Evolutionary conservation across 1,140 invertebrate genomes (phyloP).

Genomic region (Hesperophylax magnus): DNA sequence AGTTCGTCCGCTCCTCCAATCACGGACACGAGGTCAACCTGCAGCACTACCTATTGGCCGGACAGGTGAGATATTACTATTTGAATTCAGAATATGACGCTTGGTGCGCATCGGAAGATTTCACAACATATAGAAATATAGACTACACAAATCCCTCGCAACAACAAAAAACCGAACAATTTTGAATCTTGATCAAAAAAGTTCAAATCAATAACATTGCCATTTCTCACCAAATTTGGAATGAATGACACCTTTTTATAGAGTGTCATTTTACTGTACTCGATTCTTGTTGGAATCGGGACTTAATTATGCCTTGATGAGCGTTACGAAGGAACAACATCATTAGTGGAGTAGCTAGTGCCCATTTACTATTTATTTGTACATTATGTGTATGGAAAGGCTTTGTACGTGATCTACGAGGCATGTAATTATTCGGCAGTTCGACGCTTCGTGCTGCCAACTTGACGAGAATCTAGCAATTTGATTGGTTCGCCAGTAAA

Average conservation of each 20-base stretch:
- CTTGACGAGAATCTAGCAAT: not conserved
- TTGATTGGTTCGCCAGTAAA: constrained; percentile 20
- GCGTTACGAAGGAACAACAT: constrained; percentile 22
- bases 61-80: constrained; percentile 75
- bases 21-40: constrained; percentile 80
- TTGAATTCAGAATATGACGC: constrained; percentile 17
- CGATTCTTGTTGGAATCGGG: not conserved
- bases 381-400: constrained; percentile 9
- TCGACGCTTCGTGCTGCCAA: too few species aligned
- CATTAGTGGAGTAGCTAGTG: not conserved
- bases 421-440: constrained; percentile 15
- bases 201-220: not conserved
- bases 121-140: too few species aligned
- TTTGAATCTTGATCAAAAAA: not conserved
- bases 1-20: constrained; percentile 79
- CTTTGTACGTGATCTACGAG: constrained; percentile 1
- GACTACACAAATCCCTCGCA: too few species aligned
- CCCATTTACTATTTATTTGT: not conserved
- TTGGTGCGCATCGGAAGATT: constrained; percentile 1
- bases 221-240: not conserved
- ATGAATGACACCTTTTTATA: not conserved
- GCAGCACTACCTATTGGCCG: constrained; percentile 76
- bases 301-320: constrained; percentile 20
- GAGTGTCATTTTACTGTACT: not conserved
- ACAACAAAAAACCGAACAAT: not conserved